Conservation (phyloP, 2,888 invertebrate species). For the Dynastes grantii region DNA sequence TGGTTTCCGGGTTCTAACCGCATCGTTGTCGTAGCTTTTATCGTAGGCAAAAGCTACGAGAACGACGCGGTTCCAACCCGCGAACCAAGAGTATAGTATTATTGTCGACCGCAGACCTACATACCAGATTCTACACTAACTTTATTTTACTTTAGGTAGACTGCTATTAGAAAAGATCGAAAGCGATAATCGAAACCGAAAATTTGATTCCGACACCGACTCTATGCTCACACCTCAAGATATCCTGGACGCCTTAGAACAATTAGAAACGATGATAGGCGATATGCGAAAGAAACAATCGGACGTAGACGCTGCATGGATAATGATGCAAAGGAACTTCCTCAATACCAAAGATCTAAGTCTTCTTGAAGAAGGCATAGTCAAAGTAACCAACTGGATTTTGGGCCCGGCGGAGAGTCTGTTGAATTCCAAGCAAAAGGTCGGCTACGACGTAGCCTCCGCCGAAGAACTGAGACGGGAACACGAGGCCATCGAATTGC, state of each 20-base stretch:
- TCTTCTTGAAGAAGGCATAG: constrained; percentile 77
- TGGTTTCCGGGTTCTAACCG: too few relatives aligned
- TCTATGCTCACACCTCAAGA: constrained; percentile 75
- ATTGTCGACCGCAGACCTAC: too few relatives aligned
- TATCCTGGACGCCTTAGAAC: constrained; percentile 75
- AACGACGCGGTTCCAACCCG: too few relatives aligned
- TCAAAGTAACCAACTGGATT: constrained; percentile 85
- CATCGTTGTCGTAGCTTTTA: too few relatives aligned
- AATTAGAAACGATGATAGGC: constrained; percentile 74
- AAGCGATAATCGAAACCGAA: constrained; percentile 68
- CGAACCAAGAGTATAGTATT: too few relatives aligned
- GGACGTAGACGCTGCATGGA: constrained; percentile 76
- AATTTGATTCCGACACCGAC: constrained; percentile 67
- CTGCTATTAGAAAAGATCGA: constrained; percentile 69
- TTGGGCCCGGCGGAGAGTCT: constrained; percentile 83
- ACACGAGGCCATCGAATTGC: constrained; percentile 83
- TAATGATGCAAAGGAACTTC: constrained; percentile 74
- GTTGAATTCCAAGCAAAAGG: constrained; percentile 80
- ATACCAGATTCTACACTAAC: neutral
- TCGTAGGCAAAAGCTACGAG: too few relatives aligned
- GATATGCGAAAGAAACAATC: constrained; percentile 76
- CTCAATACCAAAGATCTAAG: constrained; percentile 76
- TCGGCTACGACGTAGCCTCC: constrained; percentile 81
- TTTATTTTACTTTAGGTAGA: constrained; percentile 64
- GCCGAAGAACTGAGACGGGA: constrained; percentile 82